A percentile compares a stretch with the other conserved stretches of the same genome.
Evolutionary conservation across 2,888 invertebrate species (phyloP).

Genomic region (Cyrtodaria siliqua): DNA sequence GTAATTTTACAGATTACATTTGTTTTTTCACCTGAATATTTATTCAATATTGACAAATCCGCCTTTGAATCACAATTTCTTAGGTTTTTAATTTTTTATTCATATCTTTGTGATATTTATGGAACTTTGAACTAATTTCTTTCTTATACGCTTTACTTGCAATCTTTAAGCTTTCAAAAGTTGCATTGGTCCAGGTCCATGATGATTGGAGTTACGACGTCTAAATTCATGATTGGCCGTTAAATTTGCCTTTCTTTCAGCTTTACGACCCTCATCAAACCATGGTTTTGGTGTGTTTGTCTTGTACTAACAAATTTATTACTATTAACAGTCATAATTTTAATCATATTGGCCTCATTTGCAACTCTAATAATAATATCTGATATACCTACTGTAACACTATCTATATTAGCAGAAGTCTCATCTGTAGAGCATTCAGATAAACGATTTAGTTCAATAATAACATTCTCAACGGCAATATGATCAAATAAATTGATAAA

Average conservation of each 20-base stretch:
- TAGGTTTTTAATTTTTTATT: not conserved
- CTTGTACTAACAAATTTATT: not conserved
- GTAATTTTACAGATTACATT: not conserved
- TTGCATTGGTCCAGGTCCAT: no score
- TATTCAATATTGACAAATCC: not conserved
- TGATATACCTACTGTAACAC: not conserved
- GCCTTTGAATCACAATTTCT: not conserved
- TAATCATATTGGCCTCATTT: not conserved
- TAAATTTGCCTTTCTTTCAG: not conserved
- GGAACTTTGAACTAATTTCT: not conserved
- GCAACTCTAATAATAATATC: not conserved
- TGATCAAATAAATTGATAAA: not conserved
- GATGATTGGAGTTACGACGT: not conserved
- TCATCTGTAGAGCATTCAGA: not conserved
- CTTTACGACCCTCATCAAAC: not conserved
- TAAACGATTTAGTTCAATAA: not conserved
- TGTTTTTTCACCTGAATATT: not conserved
- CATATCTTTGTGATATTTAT: not conserved
- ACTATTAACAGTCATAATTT: not conserved
- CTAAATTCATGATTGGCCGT: not conserved
- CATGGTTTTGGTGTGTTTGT: not conserved
- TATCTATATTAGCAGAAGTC: not conserved
- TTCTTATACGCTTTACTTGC: not conserved
- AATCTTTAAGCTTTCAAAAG: not conserved
- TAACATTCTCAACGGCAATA: not conserved